These are phyloP conservation scores for Zaprionus davidi DNA, from an alignment of 1,140 invertebrate genomes.

Conservation along the genomic window DNA sequence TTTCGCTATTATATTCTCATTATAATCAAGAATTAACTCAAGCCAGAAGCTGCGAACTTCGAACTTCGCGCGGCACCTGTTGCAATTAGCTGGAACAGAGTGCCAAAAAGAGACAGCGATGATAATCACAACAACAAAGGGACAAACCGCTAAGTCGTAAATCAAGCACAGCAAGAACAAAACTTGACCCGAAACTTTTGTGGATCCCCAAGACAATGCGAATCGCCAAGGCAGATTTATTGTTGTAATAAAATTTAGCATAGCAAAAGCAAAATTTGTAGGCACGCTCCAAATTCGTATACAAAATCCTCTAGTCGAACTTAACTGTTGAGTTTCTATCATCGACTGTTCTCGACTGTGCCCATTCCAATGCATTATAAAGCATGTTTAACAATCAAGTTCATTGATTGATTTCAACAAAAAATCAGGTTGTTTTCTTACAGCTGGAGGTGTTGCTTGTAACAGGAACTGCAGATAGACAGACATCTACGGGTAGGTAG, in stretches of 20 bases:
- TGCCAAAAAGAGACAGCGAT: slow-evolving; percentile 39
- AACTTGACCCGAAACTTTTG: slow-evolving; percentile 59
- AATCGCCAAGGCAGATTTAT: slow-evolving; percentile 35
- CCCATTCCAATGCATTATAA: slow-evolving; percentile 23
- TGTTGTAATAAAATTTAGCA: slow-evolving; percentile 61
- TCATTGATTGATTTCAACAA: slow-evolving; percentile 43
- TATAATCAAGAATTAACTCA: slow-evolving; percentile 48
- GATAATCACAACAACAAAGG: not conserved
- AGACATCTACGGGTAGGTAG: not conserved
- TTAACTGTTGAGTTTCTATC: slow-evolving; percentile 16
- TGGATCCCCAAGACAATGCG: slow-evolving; percentile 46
- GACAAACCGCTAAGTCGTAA: slow-evolving; percentile 53
- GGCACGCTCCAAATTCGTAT: slow-evolving; percentile 43
- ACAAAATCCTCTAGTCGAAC: slow-evolving; percentile 31
- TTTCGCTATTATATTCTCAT: slow-evolving; percentile 62
- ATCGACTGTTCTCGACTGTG: slow-evolving; percentile 3
- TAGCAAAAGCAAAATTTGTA: slow-evolving; percentile 37
- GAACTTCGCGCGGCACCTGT: slow-evolving; percentile 47
- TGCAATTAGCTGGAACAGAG: slow-evolving; percentile 56
- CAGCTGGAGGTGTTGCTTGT: slow-evolving; percentile 32
- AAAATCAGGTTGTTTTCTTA: slow-evolving; percentile 8
- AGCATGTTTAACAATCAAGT: slow-evolving; percentile 11
- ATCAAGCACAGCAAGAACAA: slow-evolving; percentile 46
- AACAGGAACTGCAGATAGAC: slow-evolving; percentile 19
- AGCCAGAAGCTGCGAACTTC: slow-evolving; percentile 23